phyloP scores from a whole-genome alignment of 2,888 invertebrate genomes.

The Acrobasis suavella region DNA sequence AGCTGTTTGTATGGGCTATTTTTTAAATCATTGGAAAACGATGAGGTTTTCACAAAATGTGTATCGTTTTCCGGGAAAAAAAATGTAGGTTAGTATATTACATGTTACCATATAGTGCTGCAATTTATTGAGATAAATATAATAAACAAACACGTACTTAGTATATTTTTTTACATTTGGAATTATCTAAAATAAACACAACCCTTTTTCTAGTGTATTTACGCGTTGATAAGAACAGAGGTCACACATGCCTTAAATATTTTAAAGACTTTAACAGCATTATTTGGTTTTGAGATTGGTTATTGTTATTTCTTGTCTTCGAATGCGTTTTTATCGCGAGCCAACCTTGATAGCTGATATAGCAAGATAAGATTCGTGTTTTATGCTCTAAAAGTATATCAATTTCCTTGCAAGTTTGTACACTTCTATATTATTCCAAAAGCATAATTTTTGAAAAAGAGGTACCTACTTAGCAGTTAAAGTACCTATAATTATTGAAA shows the following conservation, averaged over 20 bases:
- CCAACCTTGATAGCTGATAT: constrained; percentile 27
- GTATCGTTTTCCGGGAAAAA: too few relatives aligned
- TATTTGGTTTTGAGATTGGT: constrained; percentile 9
- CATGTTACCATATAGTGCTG: too few relatives aligned
- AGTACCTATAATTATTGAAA: too few relatives aligned
- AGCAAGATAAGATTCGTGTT: constrained; percentile 14
- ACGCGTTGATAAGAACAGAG: background rate
- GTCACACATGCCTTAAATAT: constrained; percentile 7
- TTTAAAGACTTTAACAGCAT: background rate
- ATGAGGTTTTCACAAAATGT: too few relatives aligned
- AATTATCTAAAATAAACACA: background rate
- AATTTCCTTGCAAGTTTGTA: background rate
- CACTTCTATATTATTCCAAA: background rate
- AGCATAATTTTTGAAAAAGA: too few relatives aligned
- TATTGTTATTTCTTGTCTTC: constrained; percentile 31
- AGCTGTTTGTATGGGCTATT: too few relatives aligned
- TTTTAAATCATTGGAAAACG: too few relatives aligned
- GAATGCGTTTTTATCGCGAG: constrained; percentile 40
- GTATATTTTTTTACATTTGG: too few relatives aligned
- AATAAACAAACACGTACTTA: too few relatives aligned
- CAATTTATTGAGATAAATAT: too few relatives aligned
- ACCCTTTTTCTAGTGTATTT: background rate
- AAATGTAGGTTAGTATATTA: too few relatives aligned
- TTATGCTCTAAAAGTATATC: constrained; percentile 1
- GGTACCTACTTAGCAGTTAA: too few relatives aligned